Evolutionary conservation across 2,888 invertebrate species (phyloP), one percentile per base, ranked within the genome.

Genomic region (Dorcus parallelipipedus): DNA sequence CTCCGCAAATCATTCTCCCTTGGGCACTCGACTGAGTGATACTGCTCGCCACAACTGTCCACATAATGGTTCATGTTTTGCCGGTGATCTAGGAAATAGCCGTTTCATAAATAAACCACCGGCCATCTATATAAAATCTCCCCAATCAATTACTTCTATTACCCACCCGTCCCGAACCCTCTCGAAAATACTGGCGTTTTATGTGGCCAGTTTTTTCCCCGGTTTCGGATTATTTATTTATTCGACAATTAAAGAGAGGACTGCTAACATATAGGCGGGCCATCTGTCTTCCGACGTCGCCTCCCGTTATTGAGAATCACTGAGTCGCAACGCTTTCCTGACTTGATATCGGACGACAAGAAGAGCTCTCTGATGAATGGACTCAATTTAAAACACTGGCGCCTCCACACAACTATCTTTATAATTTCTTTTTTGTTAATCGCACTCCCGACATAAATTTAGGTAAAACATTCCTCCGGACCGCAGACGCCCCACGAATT

Each of bases 51-150:
- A 67, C 66, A 70, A 70, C 71, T 71, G 73, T 73, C 71, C 72
- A 70, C 69, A 67, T 74, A 73, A 73, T 72, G 69, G 72, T 67
- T 67, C 68, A 69, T 73, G 72, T 72, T 71, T 70, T 68, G 69
- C 64, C 67, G 70, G 69, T 73, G 72, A 73, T 74, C 73, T 69
- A 68, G 73, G 71, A 74, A 75, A 75, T 72, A 70, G 71, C 68
- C 68, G 68, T 67, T 69, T 73, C 73, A 75, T 76, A 76, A 75
- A 76, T 76, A 75, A 76, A 73, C 71, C 67, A 59, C 63, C 66
- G 62, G 62, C 67, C 63, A 68, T 64, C 69, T 68, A 70, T 70
- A 71, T 68, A 73, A 73, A 73, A 71, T 73, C 56, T 70, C 69
- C 71, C 69, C 73, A 73, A 74, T 76, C 75, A 75, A 75, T 76